phyloP scores from a whole-genome alignment of 2,113 vertebrate species.

The Prionailurus bengalensis region DNA sequence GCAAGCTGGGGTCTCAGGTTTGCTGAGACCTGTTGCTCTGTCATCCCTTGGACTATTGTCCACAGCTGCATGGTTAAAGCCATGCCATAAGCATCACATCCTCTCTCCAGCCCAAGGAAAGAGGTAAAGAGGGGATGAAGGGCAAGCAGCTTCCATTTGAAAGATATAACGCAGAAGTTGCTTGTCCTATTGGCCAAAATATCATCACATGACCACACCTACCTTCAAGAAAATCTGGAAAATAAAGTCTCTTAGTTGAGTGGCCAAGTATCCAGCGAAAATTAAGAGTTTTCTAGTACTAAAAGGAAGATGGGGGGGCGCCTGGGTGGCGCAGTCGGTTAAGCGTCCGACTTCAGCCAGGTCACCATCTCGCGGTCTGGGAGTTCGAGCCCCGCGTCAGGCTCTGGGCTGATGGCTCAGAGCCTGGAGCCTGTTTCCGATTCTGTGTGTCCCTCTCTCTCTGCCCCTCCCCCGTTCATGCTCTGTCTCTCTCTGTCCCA shows the following conservation, averaged over 20 bases:
- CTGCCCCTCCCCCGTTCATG: too few species aligned
- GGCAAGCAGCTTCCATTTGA: not conserved
- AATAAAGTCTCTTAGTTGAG: not conserved
- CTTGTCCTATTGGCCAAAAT: not conserved
- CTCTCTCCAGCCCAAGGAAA: not conserved
- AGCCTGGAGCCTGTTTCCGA: too few species aligned
- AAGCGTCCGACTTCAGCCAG: too few species aligned
- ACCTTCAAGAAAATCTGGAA: not conserved
- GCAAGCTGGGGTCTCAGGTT: not conserved
- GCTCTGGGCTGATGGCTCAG: too few species aligned
- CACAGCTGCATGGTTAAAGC: not conserved
- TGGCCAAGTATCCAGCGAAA: not conserved
- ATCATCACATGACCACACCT: not conserved
- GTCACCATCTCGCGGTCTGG: too few species aligned
- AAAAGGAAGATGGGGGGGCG: not conserved
- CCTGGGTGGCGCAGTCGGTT: too few species aligned
- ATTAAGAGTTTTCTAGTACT: not conserved
- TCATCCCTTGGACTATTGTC: not conserved
- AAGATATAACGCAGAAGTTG: not conserved
- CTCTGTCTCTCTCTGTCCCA: too few species aligned
- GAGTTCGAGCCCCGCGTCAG: too few species aligned
- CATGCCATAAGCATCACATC: not conserved
- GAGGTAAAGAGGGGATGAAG: not conserved
- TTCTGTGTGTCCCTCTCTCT: too few species aligned
- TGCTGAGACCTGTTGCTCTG: not conserved